Base-by-base conservation (phyloP, 35 echinoderm and acorn worm genomes). In the Stichopus chloronotus region DNA sequence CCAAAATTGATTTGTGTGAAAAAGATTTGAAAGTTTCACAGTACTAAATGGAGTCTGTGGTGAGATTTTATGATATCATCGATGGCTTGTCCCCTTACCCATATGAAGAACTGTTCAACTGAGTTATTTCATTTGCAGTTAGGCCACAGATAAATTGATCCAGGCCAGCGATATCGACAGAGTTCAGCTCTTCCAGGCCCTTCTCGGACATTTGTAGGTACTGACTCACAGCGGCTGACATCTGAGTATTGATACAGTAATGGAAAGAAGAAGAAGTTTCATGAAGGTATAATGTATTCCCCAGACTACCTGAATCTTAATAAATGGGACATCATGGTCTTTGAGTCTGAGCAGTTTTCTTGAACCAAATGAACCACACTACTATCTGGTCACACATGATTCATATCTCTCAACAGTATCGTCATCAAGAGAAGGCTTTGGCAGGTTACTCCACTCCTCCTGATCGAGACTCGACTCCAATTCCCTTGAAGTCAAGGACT, bases 91-190 rank as follows among this genome's bases (percentile, higher is more conserved):
- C 1, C 30, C 10, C 6, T 85, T 92, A 92, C 76, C 90, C 78
- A 17, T 79, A 78, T 58, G 76, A 53, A 78, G 76, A 92, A 55
- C 76, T 92, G 54, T 80, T 63, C 55, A 92, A 55, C 90, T 58
- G 54, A 56, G 57, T n/a, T 57, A 92, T 92, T 76, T 92, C 71
- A 12, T 57, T 76, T 52, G 78, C n/a, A 59, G 90, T 79, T 58
- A 92, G 59, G 5, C 90, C 90, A 52, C 90, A 92, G 5, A 92
- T 57, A 79, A 92, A 92, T 25, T 56, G 56, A 19, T 21, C 25
- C 25, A 92, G 43, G 59, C 90, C 90, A 78, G 90, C 78, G 20
- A 92, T 30, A 57, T 92, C 90, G 1, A 79, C 78, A 56, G 58
- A 57, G 80, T 92, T 92, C 53, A 92, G 30, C 24, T 60, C 76